phyloP scores from a whole-genome alignment of 1,140 invertebrate species.

The Argopecten irradians region DNA sequence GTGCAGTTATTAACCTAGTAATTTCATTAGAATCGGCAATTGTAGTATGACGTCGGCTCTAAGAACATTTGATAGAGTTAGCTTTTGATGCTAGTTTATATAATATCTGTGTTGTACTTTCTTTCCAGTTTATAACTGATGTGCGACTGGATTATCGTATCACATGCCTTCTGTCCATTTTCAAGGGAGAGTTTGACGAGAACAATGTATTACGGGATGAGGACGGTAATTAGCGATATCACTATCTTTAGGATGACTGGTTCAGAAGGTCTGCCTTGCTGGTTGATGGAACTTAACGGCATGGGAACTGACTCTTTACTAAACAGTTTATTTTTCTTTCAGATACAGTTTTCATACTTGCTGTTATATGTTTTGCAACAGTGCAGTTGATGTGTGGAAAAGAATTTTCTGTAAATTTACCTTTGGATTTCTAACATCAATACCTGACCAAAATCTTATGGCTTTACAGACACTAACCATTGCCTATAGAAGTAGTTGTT shows the following conservation, averaged over 20 bases:
- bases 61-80: neutral
- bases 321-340: slow-evolving; percentile 17
- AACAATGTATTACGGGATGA: slow-evolving; percentile 56
- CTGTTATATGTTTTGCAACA: slow-evolving; percentile 4
- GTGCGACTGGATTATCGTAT: slow-evolving; percentile 97
- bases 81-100: slow-evolving; percentile 29
- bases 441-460: neutral
- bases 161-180: slow-evolving; percentile 96
- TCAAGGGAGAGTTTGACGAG: slow-evolving; percentile 86
- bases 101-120: slow-evolving; percentile 35
- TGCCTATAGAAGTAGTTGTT: neutral
- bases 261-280: neutral
- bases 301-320: neutral
- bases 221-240: slow-evolving; percentile 46
- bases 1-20: no score
- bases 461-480: neutral
- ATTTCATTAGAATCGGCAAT: neutral
- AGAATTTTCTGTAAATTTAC: neutral
- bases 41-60: neutral
- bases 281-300: slow-evolving; percentile 12
- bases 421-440: neutral
- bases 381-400: neutral
- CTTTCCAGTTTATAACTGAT: slow-evolving; percentile 94
- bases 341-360: slow-evolving; percentile 7
- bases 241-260: neutral